These are phyloP conservation scores for Pseudomyrmex sp. DNA, from an alignment of 1,140 invertebrate genomes.

Conservation along the genomic window DNA sequence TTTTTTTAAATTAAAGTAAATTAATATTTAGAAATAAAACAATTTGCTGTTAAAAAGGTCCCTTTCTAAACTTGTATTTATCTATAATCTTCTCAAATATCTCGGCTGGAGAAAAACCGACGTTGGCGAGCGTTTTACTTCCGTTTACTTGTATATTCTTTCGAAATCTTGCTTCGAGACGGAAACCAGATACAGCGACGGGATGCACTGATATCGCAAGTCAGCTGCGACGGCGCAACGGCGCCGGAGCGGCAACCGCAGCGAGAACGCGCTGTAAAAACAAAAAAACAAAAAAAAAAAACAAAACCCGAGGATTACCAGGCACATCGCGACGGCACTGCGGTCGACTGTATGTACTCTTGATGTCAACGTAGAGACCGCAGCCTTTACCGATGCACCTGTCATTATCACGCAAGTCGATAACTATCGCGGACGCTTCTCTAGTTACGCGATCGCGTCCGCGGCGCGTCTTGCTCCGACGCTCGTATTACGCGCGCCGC, in stretches of 20 bases:
- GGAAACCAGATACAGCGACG: conserved; percentile 14
- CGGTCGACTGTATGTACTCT: not conserved
- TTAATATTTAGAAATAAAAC: no score
- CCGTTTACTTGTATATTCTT: not conserved
- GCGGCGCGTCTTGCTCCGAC: conserved; percentile 14
- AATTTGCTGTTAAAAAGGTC: no score
- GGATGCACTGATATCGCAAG: conserved; percentile 2
- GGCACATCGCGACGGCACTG: not conserved
- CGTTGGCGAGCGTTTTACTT: not conserved
- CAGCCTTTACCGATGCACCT: not conserved
- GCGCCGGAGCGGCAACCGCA: conserved; percentile 24
- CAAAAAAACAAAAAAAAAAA: no score
- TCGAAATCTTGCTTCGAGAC: conserved; percentile 11
- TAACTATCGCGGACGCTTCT: not conserved
- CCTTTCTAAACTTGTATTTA: no score
- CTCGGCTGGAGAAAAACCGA: not conserved
- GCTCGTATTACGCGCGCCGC: conserved; percentile 33
- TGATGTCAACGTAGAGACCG: conserved; percentile 7
- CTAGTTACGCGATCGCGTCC: not conserved
- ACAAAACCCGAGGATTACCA: not conserved
- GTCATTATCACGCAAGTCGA: not conserved
- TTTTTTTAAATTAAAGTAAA: no score
- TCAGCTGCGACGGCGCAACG: not conserved
- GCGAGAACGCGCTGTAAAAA: not conserved
- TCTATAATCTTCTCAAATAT: not conserved